These are phyloP conservation scores for Cariama cristata DNA, from an alignment of 2,113 vertebrate genomes.

Conservation along the genomic window DNA sequence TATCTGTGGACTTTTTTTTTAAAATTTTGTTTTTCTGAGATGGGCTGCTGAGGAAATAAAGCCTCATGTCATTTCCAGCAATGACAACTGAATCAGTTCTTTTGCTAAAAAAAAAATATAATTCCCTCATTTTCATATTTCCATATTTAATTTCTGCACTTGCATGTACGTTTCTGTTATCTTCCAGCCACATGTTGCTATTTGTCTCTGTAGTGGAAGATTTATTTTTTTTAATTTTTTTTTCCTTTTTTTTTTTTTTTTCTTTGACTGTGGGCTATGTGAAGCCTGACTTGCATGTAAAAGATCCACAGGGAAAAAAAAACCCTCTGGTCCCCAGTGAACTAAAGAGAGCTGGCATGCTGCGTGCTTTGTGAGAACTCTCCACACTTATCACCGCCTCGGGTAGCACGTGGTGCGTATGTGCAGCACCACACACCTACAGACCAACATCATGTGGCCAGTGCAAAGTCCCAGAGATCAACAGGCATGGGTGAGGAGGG, in stretches of 20 bases:
- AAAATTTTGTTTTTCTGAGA: constrained; percentile 55
- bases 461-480: neutral
- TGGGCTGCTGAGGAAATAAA: constrained; percentile 67
- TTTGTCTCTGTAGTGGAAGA: constrained; percentile 43
- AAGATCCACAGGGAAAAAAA: neutral
- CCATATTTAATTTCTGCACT: constrained; percentile 73
- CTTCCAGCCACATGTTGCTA: constrained; percentile 64
- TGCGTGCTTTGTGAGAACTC: neutral
- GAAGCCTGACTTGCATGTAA: constrained; percentile 51
- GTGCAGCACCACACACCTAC: neutral
- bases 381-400: neutral
- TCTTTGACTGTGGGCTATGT: neutral
- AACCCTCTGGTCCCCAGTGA: neutral
- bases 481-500: neutral
- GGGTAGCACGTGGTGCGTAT: neutral
- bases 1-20: constrained; percentile 53
- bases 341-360: neutral
- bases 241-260: neutral
- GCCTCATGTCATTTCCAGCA: constrained; percentile 61
- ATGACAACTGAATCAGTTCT: constrained; percentile 61
- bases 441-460: fast-evolving
- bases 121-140: constrained; percentile 72
- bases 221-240: neutral
- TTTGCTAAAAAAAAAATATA: neutral
- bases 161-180: constrained; percentile 51